Percentiles rank a stretch among this genome's conserved stretches.
phyloP scores from a whole-genome alignment of 30 jellyfish, hydroid and myxozoan species.

The Aurelia coerulea region DNA sequence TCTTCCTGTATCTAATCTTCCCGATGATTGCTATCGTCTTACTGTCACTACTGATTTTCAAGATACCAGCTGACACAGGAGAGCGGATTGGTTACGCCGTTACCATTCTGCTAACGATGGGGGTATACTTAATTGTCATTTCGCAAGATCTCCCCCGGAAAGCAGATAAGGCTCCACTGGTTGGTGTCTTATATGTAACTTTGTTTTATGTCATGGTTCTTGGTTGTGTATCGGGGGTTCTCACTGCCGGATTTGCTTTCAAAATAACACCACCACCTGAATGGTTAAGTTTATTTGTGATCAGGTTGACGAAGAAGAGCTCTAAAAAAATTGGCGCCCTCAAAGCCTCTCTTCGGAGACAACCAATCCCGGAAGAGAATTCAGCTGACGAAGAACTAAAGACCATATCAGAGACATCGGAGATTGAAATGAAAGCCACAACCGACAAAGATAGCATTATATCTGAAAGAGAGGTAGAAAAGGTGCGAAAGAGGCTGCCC shows the following conservation, averaged over 20 bases:
- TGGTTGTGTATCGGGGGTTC: constrained; percentile 53
- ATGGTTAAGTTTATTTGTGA: constrained; percentile 41
- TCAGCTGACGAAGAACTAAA: constrained; percentile 25
- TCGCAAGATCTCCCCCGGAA: constrained; percentile 74
- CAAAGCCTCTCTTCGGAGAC: constrained; percentile 26
- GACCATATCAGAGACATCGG: not conserved
- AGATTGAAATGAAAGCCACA: too few species aligned
- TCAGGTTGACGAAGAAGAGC: constrained; percentile 32
- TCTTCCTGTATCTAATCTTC: constrained; percentile 62
- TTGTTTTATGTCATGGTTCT: constrained; percentile 67
- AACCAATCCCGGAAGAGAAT: not conserved
- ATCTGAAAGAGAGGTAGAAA: too few species aligned
- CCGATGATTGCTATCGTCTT: constrained; percentile 67
- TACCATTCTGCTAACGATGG: constrained; percentile 61
- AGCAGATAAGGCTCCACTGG: constrained; percentile 64
- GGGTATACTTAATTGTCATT: constrained; percentile 61
- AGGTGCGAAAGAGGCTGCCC: too few species aligned
- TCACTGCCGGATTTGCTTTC: constrained; percentile 64
- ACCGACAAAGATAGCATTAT: too few species aligned
- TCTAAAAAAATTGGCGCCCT: constrained; percentile 45
- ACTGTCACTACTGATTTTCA: constrained; percentile 59
- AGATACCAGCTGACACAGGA: constrained; percentile 67
- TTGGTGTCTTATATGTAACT: constrained; percentile 65
- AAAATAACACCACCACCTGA: constrained; percentile 58
- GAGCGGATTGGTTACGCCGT: constrained; percentile 78